Evolutionary conservation across 2,888 invertebrate species (phyloP).

Genomic region (Saturnia japonica): DNA sequence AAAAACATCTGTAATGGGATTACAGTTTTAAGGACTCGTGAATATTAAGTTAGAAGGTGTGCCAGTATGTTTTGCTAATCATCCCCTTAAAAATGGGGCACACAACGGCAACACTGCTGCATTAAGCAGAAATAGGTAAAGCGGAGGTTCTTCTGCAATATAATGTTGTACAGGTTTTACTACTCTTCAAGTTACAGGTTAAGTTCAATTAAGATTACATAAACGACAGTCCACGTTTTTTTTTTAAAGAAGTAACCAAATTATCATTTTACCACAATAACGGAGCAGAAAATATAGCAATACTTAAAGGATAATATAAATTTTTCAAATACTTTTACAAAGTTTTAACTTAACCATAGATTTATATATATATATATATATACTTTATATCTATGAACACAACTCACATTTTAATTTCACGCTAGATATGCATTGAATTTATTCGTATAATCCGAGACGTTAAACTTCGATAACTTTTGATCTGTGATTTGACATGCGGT

Average conservation of each 20-base stretch:
- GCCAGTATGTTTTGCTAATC: neutral
- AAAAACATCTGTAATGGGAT: too few species aligned
- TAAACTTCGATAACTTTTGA: constrained; percentile 65
- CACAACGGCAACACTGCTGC: neutral
- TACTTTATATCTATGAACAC: too few species aligned
- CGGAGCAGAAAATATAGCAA: too few species aligned
- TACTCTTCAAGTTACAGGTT: too few species aligned
- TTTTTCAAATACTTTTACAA: constrained; percentile 50
- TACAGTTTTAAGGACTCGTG: neutral
- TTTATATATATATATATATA: too few species aligned
- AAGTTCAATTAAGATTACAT: too few species aligned
- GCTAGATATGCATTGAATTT: constrained; percentile 56
- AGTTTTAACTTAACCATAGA: too few species aligned
- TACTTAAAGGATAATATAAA: neutral
- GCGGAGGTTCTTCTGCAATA: too few species aligned
- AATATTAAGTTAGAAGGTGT: neutral
- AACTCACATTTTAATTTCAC: constrained; percentile 62
- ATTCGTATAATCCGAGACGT: constrained; percentile 61
- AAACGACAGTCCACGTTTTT: too few species aligned
- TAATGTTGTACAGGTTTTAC: too few species aligned
- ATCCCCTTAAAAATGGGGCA: neutral
- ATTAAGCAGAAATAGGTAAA: neutral
- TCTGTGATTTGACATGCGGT: constrained; percentile 54
- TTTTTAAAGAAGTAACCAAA: too few species aligned
- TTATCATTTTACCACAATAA: too few species aligned